Evolutionary conservation across 2,888 invertebrate genomes (phyloP).

Genomic region (Sesia bembeciformis): DNA sequence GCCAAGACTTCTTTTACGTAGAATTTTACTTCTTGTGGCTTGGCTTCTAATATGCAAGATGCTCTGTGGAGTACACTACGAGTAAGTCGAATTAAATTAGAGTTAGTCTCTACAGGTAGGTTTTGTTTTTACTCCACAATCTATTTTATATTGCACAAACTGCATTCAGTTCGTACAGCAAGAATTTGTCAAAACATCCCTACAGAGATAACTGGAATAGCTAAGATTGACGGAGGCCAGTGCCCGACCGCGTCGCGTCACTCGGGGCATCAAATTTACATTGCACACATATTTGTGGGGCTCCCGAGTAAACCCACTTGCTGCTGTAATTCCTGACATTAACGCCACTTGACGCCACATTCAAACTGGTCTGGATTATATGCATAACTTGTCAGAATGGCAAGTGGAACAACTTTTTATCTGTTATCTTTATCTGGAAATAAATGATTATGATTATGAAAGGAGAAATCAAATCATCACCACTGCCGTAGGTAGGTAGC

Average conservation of each 20-base stretch:
- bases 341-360: constrained; percentile 12
- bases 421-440: no score
- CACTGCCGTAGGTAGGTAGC: no score
- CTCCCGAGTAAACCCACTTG: constrained; percentile 31
- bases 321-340: constrained; percentile 26
- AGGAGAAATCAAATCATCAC: no score
- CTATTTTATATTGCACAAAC: background rate
- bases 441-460: no score
- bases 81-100: no score
- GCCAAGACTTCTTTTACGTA: no score
- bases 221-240: constrained; percentile 33
- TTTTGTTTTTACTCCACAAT: background rate
- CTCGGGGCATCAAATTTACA: constrained; percentile 60
- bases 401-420: no score
- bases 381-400: background rate
- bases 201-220: constrained; percentile 28
- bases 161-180: constrained; percentile 1
- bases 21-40: no score
- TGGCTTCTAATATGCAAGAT: no score
- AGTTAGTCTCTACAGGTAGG: no score
- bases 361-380: background rate
- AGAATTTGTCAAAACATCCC: constrained; percentile 30
- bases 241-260: constrained; percentile 40
- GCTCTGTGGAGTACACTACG: no score
- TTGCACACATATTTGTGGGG: constrained; percentile 58